Evolutionary conservation across 2,797 vertebrate genomes (phyloP), one percentile per base, ranked within the genome.

Genomic region (Eulemur albifrons): DNA sequence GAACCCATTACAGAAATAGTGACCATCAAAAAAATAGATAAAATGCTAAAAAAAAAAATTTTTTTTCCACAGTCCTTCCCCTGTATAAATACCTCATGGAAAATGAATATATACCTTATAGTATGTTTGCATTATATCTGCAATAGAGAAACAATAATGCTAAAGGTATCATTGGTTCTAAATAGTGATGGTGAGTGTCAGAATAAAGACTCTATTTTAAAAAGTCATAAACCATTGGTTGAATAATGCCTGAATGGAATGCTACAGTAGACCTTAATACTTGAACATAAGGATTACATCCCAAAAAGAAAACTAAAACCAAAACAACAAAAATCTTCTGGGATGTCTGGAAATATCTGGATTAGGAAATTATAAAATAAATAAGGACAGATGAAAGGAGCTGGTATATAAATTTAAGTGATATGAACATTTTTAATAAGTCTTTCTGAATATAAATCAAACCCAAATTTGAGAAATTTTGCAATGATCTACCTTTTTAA

Each of bases 361-460:
- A n/a, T 79, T 73, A 93, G 61, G 32, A 90, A 95, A 27, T 32
- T 57, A 75, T 87, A 87, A 82, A 76, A 83, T 75, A 50, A 67
- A 69, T 54, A 76, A 75, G 35, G 35, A 32, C 6, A 76, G 77
- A 50, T 70, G 40, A 89, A 88, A 89, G 23, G 35, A 69, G 27
- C 75, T 73, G 35, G 50, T 35, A 69, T 35, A 25, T 87, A 90
- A 72, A 82, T 86, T 92, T 77, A 93, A 93, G 45, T 95, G 38
- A 76, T 40, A 11, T 15, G 21, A 77, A 72, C 15, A 67, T 57
- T 79, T 79, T 69, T 84, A 70, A 80, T 38, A 80, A 43, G 15
- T 80, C n/a, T 90, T 81, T 92, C 12, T 86, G 48, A 81, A 95
- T 27, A 92, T 50, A 89, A 79, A 87, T 54, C 40, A 92, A 70